Percentiles rank a stretch among this genome's conserved stretches.
Evolutionary conservation across 2,888 invertebrate species (phyloP).

Genomic region (Drosophila meridionalis): DNA sequence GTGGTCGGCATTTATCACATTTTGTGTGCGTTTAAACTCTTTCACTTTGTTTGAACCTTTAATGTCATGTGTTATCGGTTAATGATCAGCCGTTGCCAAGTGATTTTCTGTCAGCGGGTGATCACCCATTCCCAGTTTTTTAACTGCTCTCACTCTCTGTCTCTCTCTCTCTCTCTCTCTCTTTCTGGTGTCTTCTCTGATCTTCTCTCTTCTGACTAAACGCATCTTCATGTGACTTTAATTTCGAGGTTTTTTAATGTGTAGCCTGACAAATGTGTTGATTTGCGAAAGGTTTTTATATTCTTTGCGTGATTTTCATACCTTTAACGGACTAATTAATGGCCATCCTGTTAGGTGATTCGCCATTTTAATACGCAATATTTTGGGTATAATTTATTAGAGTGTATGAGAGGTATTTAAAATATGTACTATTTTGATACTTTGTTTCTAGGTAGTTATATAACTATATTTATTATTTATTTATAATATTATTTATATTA

Average conservation of each 20-base stretch:
- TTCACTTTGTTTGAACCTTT: slow-evolving; percentile 73
- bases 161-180: neutral
- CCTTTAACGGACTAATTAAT: neutral
- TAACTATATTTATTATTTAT: no score
- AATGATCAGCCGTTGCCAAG: slow-evolving; percentile 79
- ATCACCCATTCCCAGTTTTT: slow-evolving; percentile 46
- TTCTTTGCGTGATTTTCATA: neutral
- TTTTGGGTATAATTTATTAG: neutral
- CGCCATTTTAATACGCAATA: neutral
- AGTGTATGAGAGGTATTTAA: neutral
- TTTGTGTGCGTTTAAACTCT: slow-evolving; percentile 71
- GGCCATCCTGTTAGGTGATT: neutral
- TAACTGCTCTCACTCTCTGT: neutral
- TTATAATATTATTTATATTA: no score
- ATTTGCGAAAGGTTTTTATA: slow-evolving; percentile 55
- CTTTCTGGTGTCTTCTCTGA: neutral
- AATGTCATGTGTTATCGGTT: slow-evolving; percentile 84
- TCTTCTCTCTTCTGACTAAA: neutral
- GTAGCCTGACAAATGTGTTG: slow-evolving; percentile 69
- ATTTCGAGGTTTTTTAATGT: slow-evolving; percentile 33
- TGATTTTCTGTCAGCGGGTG: slow-evolving; percentile 80
- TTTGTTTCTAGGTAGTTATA: no score
- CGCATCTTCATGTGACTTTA: neutral
- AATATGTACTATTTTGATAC: no score
- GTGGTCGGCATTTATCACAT: slow-evolving; percentile 82